phyloP scores from a whole-genome alignment of 1,140 invertebrate species.

The Hirudo medicinalis region DNA sequence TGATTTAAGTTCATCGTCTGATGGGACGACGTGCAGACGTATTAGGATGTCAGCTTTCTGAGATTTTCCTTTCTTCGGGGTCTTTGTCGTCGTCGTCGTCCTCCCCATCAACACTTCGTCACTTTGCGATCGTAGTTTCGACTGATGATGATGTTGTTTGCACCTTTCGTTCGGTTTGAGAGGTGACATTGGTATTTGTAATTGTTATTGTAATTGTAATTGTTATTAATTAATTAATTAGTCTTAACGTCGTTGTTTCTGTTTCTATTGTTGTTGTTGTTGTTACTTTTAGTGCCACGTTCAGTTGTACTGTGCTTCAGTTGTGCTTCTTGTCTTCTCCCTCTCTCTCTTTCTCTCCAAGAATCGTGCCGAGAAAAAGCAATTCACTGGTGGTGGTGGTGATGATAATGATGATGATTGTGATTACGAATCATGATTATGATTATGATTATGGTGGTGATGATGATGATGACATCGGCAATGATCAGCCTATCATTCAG shows the following conservation, averaged over 20 bases:
- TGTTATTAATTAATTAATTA: not conserved
- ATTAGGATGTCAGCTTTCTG: too few relatives aligned
- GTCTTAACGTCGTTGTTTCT: too few relatives aligned
- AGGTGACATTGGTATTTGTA: not conserved
- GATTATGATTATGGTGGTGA: slow-evolving; percentile 18
- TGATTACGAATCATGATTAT: slow-evolving; percentile 18
- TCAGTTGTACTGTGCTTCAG: not conserved
- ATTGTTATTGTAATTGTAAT: too few relatives aligned
- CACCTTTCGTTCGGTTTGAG: not conserved
- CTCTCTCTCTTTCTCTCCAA: too few relatives aligned
- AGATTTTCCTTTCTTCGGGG: too few relatives aligned
- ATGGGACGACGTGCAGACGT: not conserved
- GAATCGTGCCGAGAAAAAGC: not conserved
- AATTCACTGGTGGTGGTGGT: not conserved
- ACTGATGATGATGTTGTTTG: not conserved
- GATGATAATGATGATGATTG: not conserved
- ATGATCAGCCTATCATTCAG: not conserved
- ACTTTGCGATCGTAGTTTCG: not conserved
- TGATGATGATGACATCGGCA: slow-evolving; percentile 17
- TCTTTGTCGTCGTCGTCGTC: not conserved
- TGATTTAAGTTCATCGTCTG: not conserved
- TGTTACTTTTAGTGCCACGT: not conserved
- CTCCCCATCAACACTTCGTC: not conserved
- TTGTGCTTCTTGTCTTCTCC: not conserved
- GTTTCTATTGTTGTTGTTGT: too few relatives aligned